phyloP scores from a whole-genome alignment of 1,140 invertebrate genomes.

The Drosophila serrata region DNA sequence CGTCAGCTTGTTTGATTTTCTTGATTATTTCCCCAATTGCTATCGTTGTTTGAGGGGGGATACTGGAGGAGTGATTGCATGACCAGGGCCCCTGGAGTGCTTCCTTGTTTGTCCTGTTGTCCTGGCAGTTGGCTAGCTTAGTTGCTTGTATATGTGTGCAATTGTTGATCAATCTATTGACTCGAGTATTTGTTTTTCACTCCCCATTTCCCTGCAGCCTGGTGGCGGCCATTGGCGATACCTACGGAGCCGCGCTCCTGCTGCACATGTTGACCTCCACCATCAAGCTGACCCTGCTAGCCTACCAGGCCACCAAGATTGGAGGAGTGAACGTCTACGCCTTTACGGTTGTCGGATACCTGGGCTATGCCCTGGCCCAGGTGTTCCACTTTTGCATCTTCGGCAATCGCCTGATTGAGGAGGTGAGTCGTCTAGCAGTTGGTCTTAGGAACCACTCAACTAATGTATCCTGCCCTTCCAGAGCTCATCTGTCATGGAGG shows the following conservation, averaged over 20 bases:
- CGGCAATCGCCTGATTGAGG: constrained; percentile 93
- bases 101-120: constrained; percentile 23
- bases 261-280: constrained; percentile 94
- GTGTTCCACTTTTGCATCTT: constrained; percentile 95
- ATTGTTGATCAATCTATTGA: constrained; percentile 48
- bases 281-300: constrained; percentile 92
- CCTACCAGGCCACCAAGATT: constrained; percentile 95
- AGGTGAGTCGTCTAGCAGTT: constrained; percentile 90
- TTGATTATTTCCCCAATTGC: constrained; percentile 51
- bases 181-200: constrained; percentile 11
- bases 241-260: constrained; percentile 91
- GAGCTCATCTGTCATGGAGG: constrained; percentile 95
- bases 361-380: constrained; percentile 92
- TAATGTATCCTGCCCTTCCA: constrained; percentile 70
- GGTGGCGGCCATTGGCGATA: constrained; percentile 91
- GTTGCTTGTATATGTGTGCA: background rate
- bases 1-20: constrained; percentile 36
- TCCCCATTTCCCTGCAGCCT: constrained; percentile 86
- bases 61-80: constrained; percentile 17
- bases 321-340: constrained; percentile 91
- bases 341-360: constrained; percentile 91
- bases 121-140: constrained; percentile 20
- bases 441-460: background rate
- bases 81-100: constrained; percentile 8
- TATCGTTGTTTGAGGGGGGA: constrained; percentile 28